Conservation (phyloP, 2,888 invertebrate genomes). For the Oxytorus armatus region DNA sequence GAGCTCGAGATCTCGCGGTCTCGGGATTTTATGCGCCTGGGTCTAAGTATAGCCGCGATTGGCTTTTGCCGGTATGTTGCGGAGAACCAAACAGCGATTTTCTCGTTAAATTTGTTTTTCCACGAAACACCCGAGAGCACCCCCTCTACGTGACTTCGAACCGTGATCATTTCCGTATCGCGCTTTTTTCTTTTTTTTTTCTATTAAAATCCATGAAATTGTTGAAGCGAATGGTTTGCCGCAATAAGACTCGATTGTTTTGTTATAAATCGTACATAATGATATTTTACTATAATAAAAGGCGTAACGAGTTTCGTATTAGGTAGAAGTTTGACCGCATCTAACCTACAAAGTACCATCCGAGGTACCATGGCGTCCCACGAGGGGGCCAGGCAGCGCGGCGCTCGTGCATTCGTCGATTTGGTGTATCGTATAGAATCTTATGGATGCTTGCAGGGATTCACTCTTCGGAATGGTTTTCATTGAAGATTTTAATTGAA, state of each 20-base stretch:
- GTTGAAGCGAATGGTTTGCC: background rate
- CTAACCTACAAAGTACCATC: background rate
- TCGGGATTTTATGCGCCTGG: conserved; percentile 32
- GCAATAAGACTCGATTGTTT: background rate
- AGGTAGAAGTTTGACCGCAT: background rate
- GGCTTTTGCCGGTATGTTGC: conserved; percentile 36
- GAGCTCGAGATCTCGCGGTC: conserved; percentile 28
- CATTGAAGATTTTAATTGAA: too few species aligned
- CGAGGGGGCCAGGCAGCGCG: background rate
- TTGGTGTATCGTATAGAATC: too few species aligned
- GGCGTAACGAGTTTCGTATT: background rate
- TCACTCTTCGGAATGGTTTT: too few species aligned
- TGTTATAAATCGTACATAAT: background rate
- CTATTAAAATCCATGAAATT: background rate
- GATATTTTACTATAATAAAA: background rate
- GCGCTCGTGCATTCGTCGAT: background rate
- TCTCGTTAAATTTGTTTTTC: conserved; percentile 25
- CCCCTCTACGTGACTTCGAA: background rate
- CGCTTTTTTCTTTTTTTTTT: background rate
- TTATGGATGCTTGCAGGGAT: too few species aligned
- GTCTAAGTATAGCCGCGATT: conserved; percentile 11
- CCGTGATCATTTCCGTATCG: background rate
- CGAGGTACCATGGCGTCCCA: conserved; percentile 3
- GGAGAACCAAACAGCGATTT: conserved; percentile 6
- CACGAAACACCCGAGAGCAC: background rate